A percentile compares a stretch with the other conserved stretches of the same genome.
Conservation (phyloP, 2,888 invertebrate species). For the Drosophila prolongata region DNA sequence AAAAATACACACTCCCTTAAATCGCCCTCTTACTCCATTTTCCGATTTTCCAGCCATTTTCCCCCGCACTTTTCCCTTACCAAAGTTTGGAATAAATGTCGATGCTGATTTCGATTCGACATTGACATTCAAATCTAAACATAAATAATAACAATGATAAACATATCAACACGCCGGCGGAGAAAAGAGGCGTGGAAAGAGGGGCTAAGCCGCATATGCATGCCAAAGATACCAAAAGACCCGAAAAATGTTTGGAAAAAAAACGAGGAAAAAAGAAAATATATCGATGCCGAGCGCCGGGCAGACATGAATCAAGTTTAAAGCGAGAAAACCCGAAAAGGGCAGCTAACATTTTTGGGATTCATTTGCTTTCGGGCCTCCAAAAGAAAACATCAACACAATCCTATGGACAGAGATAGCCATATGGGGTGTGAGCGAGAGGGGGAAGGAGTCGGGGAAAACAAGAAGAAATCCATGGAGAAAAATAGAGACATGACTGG, state of each 20-base stretch:
- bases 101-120: constrained; percentile 49
- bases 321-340: constrained; percentile 17
- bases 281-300: constrained; percentile 49
- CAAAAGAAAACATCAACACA: constrained; percentile 54
- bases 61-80: not conserved
- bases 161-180: constrained; percentile 74
- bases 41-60: not conserved
- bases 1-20: constrained; percentile 28
- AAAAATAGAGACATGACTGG: constrained; percentile 18
- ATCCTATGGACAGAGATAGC: constrained; percentile 14
- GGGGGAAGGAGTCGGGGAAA: constrained; percentile 1
- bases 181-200: not conserved
- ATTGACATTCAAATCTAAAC: constrained; percentile 81
- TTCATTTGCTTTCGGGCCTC: constrained; percentile 66
- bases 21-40: constrained; percentile 3
- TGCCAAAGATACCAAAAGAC: constrained; percentile 30
- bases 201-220: constrained; percentile 47
- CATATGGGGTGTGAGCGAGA: not conserved
- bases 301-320: constrained; percentile 43
- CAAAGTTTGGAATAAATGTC: constrained; percentile 25
- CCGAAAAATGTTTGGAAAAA: constrained; percentile 1
- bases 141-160: constrained; percentile 81
- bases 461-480: constrained; percentile 1
- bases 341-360: constrained; percentile 71
- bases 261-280: constrained; percentile 11